Evolutionary conservation across 1,140 invertebrate genomes (phyloP).

Genomic region (Drosophila kurseongensis): DNA sequence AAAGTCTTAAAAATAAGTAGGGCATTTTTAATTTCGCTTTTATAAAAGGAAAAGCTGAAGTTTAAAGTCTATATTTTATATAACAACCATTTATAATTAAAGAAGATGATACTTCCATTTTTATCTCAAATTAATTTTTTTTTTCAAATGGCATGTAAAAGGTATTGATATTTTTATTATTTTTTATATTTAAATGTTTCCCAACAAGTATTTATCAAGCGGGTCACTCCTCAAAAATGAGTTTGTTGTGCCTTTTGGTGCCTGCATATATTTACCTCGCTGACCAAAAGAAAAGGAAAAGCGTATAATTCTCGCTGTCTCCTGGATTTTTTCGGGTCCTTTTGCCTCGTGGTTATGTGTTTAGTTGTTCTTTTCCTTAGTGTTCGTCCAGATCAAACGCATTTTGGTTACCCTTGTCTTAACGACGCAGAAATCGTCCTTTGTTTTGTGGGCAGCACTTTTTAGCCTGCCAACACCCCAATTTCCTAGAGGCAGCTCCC

Average conservation of each 20-base stretch:
- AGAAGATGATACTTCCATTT: no score
- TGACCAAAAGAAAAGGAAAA: slow-evolving; percentile 15
- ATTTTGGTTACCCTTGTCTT: slow-evolving; percentile 48
- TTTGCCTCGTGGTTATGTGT: slow-evolving; percentile 53
- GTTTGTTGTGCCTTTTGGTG: background rate
- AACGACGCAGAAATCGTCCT: slow-evolving; percentile 51
- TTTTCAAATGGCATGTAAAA: no score
- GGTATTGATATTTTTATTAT: no score
- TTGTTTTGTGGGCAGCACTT: slow-evolving; percentile 27
- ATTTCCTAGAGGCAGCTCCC: slow-evolving; percentile 8
- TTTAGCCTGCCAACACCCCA: background rate
- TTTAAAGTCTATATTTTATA: no score
- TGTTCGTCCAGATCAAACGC: slow-evolving; percentile 62
- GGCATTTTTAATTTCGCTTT: no score
- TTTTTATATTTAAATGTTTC: no score
- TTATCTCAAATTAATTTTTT: no score
- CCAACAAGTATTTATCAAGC: no score
- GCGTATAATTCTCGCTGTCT: slow-evolving; percentile 20
- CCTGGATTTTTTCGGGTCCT: background rate
- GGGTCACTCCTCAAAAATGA: background rate
- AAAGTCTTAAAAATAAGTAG: background rate
- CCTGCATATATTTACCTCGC: background rate
- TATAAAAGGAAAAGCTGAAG: no score
- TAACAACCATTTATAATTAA: no score
- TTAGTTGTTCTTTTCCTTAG: slow-evolving; percentile 4